These are phyloP conservation scores for Neolamprologus hecqui DNA, from an alignment of 2,113 vertebrate genomes.

Conservation along the genomic window DNA sequence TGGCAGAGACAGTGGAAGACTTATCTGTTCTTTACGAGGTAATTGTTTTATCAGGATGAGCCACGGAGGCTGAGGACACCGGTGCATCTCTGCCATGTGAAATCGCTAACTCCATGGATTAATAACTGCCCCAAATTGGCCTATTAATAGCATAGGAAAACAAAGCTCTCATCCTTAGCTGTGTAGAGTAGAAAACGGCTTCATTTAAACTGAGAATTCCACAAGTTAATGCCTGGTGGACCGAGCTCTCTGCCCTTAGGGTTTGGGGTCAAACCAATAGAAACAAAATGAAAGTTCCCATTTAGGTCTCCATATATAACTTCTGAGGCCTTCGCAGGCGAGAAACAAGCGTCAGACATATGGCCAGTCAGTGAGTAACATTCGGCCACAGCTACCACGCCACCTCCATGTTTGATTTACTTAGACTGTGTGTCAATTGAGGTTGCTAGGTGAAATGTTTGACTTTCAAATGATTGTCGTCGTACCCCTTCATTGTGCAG, in stretches of 20 bases:
- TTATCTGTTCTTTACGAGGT: slow-evolving; percentile 10
- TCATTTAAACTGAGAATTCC: not conserved
- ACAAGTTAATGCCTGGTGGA: not conserved
- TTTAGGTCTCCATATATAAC: not conserved
- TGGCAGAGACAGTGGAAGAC: slow-evolving; percentile 2
- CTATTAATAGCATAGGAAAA: slow-evolving; percentile 35
- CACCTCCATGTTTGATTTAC: not conserved
- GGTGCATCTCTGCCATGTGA: slow-evolving; percentile 2
- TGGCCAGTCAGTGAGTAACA: not conserved
- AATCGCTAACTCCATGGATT: not conserved
- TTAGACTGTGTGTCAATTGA: not conserved
- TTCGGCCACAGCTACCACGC: not conserved
- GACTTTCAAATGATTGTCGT: slow-evolving; percentile 35
- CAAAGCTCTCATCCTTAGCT: slow-evolving; percentile 28
- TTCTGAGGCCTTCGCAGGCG: not conserved
- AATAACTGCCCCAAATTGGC: slow-evolving; percentile 8
- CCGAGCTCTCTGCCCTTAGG: not conserved
- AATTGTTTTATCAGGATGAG: slow-evolving; percentile 53
- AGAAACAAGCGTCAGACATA: not conserved
- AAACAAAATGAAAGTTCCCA: slow-evolving; percentile 18
- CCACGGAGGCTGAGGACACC: not conserved
- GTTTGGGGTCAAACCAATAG: slow-evolving; percentile 26
- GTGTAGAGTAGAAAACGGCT: not conserved
- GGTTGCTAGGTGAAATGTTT: slow-evolving; percentile 45
- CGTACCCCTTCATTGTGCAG: slow-evolving; percentile 8